These are phyloP conservation scores for Leptinotarsa texana DNA, from an alignment of 1,140 invertebrate species.

Conservation along the genomic window DNA sequence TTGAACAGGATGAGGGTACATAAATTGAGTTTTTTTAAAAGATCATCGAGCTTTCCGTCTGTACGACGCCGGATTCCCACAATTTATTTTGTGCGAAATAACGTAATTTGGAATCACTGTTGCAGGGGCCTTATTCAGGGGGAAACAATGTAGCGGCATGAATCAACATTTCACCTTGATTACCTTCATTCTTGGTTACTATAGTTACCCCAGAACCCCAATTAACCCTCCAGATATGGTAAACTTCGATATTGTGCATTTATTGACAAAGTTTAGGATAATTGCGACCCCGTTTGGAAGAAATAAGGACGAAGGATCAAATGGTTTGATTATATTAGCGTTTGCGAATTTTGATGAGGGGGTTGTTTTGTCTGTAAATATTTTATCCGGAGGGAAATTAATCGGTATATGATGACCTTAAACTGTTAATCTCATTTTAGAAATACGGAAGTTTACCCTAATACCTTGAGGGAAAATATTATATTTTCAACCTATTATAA, in stretches of 20 bases:
- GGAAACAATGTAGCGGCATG: slow-evolving; percentile 1
- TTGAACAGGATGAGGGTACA: background rate
- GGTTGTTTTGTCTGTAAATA: no score
- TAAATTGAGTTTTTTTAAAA: background rate
- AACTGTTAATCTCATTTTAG: no score
- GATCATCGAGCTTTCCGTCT: background rate
- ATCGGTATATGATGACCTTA: no score
- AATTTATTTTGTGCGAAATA: background rate
- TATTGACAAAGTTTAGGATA: slow-evolving; percentile 3
- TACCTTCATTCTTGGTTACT: slow-evolving; percentile 6
- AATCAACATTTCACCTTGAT: slow-evolving; percentile 8
- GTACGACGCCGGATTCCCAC: background rate
- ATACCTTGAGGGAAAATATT: no score
- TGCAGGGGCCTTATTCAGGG: background rate
- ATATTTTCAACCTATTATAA: no score
- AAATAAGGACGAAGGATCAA: background rate
- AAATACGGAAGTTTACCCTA: no score
- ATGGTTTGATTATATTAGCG: no score
- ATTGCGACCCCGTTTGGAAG: background rate
- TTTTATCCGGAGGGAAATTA: no score
- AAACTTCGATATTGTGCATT: slow-evolving; percentile 6
- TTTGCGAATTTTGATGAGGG: no score
- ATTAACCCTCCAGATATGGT: background rate
- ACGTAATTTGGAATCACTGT: slow-evolving; percentile 2
- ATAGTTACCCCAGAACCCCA: slow-evolving; percentile 5